Base-by-base conservation (phyloP, 2,888 invertebrate genomes). In the Oegoconia quadripuncta region DNA sequence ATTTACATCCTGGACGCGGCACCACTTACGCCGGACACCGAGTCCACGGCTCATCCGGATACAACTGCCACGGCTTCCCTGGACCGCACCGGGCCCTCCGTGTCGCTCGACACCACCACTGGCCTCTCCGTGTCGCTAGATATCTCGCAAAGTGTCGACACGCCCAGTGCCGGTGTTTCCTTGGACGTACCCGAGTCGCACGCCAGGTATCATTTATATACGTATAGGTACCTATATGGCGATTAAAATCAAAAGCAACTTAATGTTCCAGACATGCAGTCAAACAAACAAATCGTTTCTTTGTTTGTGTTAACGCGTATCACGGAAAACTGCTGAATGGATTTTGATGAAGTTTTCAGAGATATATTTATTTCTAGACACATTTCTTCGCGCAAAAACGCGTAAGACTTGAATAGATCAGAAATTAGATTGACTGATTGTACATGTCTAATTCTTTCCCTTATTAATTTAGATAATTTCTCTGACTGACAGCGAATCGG, bases 1-100 rank as follows among this genome's bases (percentile, higher is more conserved):
- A 89, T 98, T 23, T 97, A 94, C 72, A 93, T 98, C 41, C 89
- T 98, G 56, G 97, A 97, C 67, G 94, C 95, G 50, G 90, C 90
- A 15, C 91, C 92, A 0, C 90, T 91, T 55, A 92, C 92, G 0
- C 93, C 93, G 0, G 93, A 92, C 67, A 91, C 93, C 34, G 93
- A 93, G 58, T 91, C 91, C 9, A 91, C 92, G 0, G 81, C 76
- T 1, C 84, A 80, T 13, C 86, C 88, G 0, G 86, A 84, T 44
- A 82, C 86, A 15, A 81, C 83, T 0, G 78, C 79, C 13, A 78
- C 82, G 0, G 78, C 70, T 0, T 88, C 88, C 0, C 56, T 88
- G 7, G 88, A 87, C 52, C 73, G 79, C 37, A 83, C 84, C 2
- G 88, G 86, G 0, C 80, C 88, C 0, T 88, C 88, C 1, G 81